These are phyloP conservation scores for Helostoma temminkii DNA, from an alignment of 2,797 vertebrate genomes.

Conservation along the genomic window DNA sequence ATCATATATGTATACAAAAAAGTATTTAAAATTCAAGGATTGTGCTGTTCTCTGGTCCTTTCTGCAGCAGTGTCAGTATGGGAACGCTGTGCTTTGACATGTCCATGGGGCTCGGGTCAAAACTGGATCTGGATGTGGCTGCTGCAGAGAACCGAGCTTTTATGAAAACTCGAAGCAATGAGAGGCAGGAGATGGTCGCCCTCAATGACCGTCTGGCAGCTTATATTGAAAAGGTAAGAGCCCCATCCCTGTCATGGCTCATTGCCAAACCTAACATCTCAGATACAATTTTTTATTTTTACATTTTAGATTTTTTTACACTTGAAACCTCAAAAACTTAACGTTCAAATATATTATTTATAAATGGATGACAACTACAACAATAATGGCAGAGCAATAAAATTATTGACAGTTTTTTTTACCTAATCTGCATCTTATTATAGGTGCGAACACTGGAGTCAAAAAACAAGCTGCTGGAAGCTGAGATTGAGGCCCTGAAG, in stretches of 20 bases:
- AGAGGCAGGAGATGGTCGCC: constrained; percentile 82
- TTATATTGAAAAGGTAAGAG: constrained; percentile 82
- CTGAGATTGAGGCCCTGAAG: constrained; percentile 74
- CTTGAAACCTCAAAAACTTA: no score
- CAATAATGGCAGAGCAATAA: not conserved
- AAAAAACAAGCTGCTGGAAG: constrained; percentile 77
- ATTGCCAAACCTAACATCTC: not conserved
- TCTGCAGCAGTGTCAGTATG: constrained; percentile 73
- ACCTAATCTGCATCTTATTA: not conserved
- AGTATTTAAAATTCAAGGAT: not conserved
- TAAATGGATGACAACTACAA: not conserved
- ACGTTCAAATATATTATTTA: no score
- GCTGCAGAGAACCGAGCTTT: constrained; percentile 82
- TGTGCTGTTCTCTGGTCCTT: not conserved
- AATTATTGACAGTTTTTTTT: not conserved
- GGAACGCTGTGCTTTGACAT: constrained; percentile 72
- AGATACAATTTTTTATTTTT: not conserved
- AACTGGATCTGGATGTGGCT: constrained; percentile 81
- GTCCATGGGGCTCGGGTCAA: constrained; percentile 61
- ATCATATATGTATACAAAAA: no score
- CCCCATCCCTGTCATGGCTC: not conserved
- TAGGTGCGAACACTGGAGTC: constrained; percentile 83
- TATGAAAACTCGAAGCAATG: constrained; percentile 72
- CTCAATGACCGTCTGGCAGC: constrained; percentile 85
- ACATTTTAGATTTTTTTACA: no score